These are phyloP conservation scores for Cheilosia scutellata DNA, from an alignment of 2,888 invertebrate genomes.

Conservation along the genomic window DNA sequence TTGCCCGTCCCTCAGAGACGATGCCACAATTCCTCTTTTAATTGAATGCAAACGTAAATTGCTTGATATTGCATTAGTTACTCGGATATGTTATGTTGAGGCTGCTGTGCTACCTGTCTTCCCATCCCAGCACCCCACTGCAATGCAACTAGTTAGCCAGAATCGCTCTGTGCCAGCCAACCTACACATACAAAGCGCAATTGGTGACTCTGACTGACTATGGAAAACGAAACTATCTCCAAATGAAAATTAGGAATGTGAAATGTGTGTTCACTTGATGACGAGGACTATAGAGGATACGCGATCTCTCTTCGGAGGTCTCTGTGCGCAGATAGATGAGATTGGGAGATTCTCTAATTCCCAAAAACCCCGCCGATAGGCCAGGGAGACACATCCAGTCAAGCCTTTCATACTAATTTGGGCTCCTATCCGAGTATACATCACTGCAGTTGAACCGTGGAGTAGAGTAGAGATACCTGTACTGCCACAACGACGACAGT, in stretches of 20 bases:
- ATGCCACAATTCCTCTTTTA: slow-evolving; percentile 66
- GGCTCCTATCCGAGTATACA: slow-evolving; percentile 49
- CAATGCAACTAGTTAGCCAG: slow-evolving; percentile 23
- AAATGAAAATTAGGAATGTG: slow-evolving; percentile 70
- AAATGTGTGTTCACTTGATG: slow-evolving; percentile 64
- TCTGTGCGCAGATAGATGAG: slow-evolving; percentile 44
- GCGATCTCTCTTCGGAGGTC: slow-evolving; percentile 55
- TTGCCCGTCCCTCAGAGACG: slow-evolving; percentile 6
- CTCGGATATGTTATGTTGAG: slow-evolving; percentile 63
- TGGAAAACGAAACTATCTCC: slow-evolving; percentile 59
- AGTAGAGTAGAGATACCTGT: not conserved
- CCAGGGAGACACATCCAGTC: slow-evolving; percentile 18
- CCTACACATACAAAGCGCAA: slow-evolving; percentile 28
- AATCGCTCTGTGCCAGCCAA: not conserved
- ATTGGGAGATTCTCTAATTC: slow-evolving; percentile 66
- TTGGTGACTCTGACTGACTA: slow-evolving; percentile 15
- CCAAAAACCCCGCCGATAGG: slow-evolving; percentile 40
- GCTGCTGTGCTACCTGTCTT: slow-evolving; percentile 58
- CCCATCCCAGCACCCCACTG: slow-evolving; percentile 1
- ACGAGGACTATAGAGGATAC: slow-evolving; percentile 38
- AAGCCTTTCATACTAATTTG: slow-evolving; percentile 63
- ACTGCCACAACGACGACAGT: slow-evolving; percentile 56
- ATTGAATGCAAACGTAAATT: slow-evolving; percentile 75
- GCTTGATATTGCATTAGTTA: slow-evolving; percentile 71
- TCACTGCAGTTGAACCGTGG: slow-evolving; percentile 11